These are phyloP conservation scores for Sycobia sp. DNA, from an alignment of 1,140 invertebrate species.

Conservation along the genomic window DNA sequence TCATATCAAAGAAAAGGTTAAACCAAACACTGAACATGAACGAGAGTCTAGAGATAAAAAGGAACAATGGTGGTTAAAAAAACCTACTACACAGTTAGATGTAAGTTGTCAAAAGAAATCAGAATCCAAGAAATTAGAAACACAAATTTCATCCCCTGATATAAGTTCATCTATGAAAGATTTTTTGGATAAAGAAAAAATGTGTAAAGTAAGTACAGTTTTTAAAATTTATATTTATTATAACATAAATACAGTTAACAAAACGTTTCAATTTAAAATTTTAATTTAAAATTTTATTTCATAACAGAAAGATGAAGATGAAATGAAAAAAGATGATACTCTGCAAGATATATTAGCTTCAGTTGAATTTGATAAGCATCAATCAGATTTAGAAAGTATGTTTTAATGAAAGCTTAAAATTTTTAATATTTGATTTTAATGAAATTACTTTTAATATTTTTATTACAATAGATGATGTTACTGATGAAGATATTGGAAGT, in stretches of 20 bases:
- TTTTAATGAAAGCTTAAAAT: slow-evolving; percentile 23
- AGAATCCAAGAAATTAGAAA: slow-evolving; percentile 33
- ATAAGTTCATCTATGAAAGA: slow-evolving; percentile 54
- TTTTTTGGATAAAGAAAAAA: slow-evolving; percentile 54
- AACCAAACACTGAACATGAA: slow-evolving; percentile 30
- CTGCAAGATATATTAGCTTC: slow-evolving; percentile 53
- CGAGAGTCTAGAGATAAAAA: slow-evolving; percentile 27
- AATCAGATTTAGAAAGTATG: slow-evolving; percentile 57
- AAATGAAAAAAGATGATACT: slow-evolving; percentile 50
- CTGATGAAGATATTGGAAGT: slow-evolving; percentile 57
- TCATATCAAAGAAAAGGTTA: slow-evolving; percentile 43
- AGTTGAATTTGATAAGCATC: slow-evolving; percentile 54
- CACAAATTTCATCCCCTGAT: slow-evolving; percentile 42
- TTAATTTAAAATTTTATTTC: not conserved
- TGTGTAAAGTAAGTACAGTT: slow-evolving; percentile 52
- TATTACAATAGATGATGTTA: slow-evolving; percentile 47
- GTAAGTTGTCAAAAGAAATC: slow-evolving; percentile 34
- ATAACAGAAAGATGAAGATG: slow-evolving; percentile 40
- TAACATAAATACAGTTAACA: not conserved
- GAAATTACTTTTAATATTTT: slow-evolving; percentile 26
- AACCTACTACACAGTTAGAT: slow-evolving; percentile 41
- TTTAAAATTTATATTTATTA: slow-evolving; percentile 8
- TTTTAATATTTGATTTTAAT: slow-evolving; percentile 11
- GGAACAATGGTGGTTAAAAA: slow-evolving; percentile 53
- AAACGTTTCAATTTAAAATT: not conserved